phyloP scores from a whole-genome alignment of 64 coral and sea anemone species.

The Exaiptasia diaphana region DNA sequence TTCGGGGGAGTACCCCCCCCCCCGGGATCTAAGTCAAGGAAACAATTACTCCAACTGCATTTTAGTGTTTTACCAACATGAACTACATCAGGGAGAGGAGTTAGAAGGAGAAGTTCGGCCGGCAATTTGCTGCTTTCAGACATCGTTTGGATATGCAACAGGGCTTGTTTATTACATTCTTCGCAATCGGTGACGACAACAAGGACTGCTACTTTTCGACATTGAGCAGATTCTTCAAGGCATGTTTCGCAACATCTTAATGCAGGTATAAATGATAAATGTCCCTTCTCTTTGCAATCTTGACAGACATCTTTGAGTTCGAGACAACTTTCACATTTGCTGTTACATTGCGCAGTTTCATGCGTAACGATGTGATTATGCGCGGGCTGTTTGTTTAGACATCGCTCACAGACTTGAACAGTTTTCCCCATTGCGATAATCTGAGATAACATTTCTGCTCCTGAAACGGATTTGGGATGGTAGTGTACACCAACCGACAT shows the following conservation, averaged over 20 bases:
- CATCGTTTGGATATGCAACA: conserved; percentile 8
- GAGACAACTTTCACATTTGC: conserved; percentile 44
- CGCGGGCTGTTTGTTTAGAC: conserved; percentile 35
- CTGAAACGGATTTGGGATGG: conserved; percentile 53
- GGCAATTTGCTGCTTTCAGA: conserved; percentile 25
- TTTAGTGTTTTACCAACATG: conserved; percentile 30
- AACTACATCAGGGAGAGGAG: conserved; percentile 23
- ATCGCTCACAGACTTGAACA: conserved; percentile 53
- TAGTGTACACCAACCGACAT: conserved; percentile 74
- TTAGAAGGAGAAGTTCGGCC: conserved; percentile 8
- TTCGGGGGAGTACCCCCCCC: too few species aligned
- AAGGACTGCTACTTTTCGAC: conserved; percentile 35
- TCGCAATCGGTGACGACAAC: conserved; percentile 45
- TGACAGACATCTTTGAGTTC: conserved; percentile 63
- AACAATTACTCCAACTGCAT: conserved; percentile 53
- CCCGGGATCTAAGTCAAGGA: conserved; percentile 15
- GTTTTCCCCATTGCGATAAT: conserved; percentile 54
- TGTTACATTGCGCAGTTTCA: conserved; percentile 21
- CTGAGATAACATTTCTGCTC: conserved; percentile 43
- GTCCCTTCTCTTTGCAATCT: conserved; percentile 50
- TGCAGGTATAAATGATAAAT: conserved; percentile 36
- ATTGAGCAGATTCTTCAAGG: conserved; percentile 12
- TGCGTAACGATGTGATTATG: conserved; percentile 55
- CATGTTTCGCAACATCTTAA: conserved; percentile 32
- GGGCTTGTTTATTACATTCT: conserved; percentile 33